Percentiles rank a stretch among this genome's conserved stretches.
Conservation (phyloP, 2,113 vertebrate species). For the Stegostoma tigrinum region DNA sequence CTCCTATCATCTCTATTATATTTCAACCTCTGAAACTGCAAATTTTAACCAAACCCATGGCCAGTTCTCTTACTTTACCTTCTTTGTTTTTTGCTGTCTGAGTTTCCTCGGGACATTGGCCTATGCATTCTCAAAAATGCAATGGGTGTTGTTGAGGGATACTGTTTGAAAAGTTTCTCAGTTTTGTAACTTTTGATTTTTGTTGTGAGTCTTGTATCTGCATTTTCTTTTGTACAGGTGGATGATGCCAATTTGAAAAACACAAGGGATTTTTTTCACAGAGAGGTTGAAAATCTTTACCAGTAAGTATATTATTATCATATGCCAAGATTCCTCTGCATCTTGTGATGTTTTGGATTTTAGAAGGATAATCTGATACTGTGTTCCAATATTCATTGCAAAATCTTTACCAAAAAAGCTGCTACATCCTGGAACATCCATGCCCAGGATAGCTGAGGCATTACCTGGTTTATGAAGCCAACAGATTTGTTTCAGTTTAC, state of each 20-base stretch:
- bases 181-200: neutral
- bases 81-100: neutral
- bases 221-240: slow-evolving; percentile 44
- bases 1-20: neutral
- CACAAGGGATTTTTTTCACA: slow-evolving; percentile 55
- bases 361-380: neutral
- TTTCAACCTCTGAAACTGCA: neutral
- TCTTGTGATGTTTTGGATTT: neutral
- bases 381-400: neutral
- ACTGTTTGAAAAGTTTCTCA: neutral
- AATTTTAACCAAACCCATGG: neutral
- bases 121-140: neutral
- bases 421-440: neutral
- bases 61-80: neutral
- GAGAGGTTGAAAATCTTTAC: slow-evolving; percentile 58
- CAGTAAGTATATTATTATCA: slow-evolving; percentile 48
- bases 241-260: slow-evolving; percentile 44
- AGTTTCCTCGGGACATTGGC: neutral
- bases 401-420: neutral
- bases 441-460: neutral
- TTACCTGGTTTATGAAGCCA: neutral
- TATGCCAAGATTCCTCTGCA: neutral
- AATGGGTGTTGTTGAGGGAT: neutral
- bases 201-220: neutral
- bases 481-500: too few species aligned